Percentiles rank a stretch among this genome's conserved stretches.
Evolutionary conservation across 2,888 invertebrate species (phyloP).

Genomic region (Pachycephus smyrnensis): DNA sequence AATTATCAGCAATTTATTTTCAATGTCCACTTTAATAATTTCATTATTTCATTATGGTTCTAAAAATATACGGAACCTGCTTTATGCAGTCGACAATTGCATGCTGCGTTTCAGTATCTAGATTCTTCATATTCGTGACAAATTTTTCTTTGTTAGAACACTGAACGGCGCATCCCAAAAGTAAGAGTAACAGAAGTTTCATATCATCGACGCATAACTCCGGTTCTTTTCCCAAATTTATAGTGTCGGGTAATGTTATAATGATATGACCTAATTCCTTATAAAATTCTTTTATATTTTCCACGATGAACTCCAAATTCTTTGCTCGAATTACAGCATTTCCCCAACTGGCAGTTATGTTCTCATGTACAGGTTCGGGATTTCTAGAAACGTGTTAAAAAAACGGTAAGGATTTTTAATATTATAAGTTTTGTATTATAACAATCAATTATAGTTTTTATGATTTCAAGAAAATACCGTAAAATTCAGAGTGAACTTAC

Average conservation of each 20-base stretch:
- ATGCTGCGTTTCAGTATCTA: conserved; percentile 85
- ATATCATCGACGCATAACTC: conserved; percentile 76
- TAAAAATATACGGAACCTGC: conserved; percentile 72
- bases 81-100: conserved; percentile 92
- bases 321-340: conserved; percentile 72
- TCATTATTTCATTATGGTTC: background rate
- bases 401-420: conserved; percentile 1
- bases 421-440: background rate
- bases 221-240: conserved; percentile 77
- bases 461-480: conserved; percentile 53
- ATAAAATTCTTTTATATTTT: conserved; percentile 75
- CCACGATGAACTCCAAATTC: conserved; percentile 86
- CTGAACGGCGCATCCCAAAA: conserved; percentile 94
- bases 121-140: conserved; percentile 86
- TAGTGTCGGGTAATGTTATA: conserved; percentile 81
- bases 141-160: conserved; percentile 91
- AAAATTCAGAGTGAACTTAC: conserved; percentile 9
- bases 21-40: conserved; percentile 3
- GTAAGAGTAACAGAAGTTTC: conserved; percentile 81
- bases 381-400: conserved; percentile 40
- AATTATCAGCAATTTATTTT: conserved; percentile 23
- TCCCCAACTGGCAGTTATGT: conserved; percentile 58
- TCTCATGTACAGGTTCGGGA: conserved; percentile 62
- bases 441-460: background rate
- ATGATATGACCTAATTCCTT: conserved; percentile 86